Base-by-base conservation (phyloP, 2,113 vertebrate species). In the Nothobranchius kuhntae region DNA sequence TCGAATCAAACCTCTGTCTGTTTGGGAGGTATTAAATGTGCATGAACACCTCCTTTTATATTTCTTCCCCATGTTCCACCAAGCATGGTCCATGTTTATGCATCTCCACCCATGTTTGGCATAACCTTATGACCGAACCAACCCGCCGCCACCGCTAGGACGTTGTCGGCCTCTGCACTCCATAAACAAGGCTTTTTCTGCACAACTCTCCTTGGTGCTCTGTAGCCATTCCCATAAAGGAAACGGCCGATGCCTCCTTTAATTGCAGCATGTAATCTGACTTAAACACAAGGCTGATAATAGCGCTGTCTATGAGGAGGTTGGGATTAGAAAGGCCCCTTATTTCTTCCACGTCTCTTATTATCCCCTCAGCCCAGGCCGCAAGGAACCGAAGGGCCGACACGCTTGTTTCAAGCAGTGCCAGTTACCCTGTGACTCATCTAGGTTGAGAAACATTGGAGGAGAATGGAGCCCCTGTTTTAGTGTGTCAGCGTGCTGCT, bases 221-320 rank as follows among this genome's bases (percentile, higher is more conserved):
- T 75, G 66, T 6, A 21, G 57, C 35, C 2, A 53, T 87, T 81
- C 80, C 82, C 83, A 71, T 83, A 79, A 70, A 76, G 78, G 42
- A 85, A 65, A 74, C 65, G 13, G 71, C 61, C 46, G 81, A 87
- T 87, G 78, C 80, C 79, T 89, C 86, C 81, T 90, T 83, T 90
- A 89, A 91, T 88, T 90, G 85, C 61, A 89, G 73, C 81, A 47
- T 89, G 87, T 90, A 89, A 89, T 89, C 89, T 83, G 80, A 70
- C 81, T 86, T 91, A 86, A 90, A 86, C 83, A 90, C 87, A 87
- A 86, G 87, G 82, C 84, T 86, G 87, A 87, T 87, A 86, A 88
- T 86, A 83, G 85, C 71, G 69, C 84, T 81, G 89, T 90, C 87
- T 87, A 42, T 86, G 85, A 65, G 70, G 82, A 87, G 86, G 85